A percentile compares a stretch with the other conserved stretches of the same genome.
These are phyloP conservation scores for Ypsolopha scabrella DNA, from an alignment of 2,888 invertebrate species.

Conservation along the genomic window DNA sequence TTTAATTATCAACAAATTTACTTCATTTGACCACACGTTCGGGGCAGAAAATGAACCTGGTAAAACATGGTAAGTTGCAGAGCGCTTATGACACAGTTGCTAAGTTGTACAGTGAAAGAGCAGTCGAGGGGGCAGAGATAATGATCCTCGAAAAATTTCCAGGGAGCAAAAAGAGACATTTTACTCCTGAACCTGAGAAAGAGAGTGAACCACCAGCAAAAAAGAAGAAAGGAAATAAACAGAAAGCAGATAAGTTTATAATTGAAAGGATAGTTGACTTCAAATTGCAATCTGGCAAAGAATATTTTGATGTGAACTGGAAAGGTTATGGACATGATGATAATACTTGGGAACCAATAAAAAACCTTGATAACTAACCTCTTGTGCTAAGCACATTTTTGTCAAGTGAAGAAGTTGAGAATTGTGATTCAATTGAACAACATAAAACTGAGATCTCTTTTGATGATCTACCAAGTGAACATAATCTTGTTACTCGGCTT, in stretches of 20 bases:
- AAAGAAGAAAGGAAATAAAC: conserved; percentile 33
- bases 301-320: conserved; percentile 87
- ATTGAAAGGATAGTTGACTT: conserved; percentile 83
- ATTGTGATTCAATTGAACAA: conserved; percentile 38
- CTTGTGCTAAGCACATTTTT: conserved; percentile 39
- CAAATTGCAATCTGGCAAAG: conserved; percentile 59
- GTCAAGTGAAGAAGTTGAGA: conserved; percentile 31
- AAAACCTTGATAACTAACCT: conserved; percentile 79
- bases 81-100: conserved; percentile 61
- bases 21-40: conserved; percentile 9
- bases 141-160: conserved; percentile 39
- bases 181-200: conserved; percentile 27
- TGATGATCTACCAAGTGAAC: conserved; percentile 43
- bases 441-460: conserved; percentile 54
- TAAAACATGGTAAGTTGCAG: conserved; percentile 71
- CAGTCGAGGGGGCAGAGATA: conserved; percentile 41
- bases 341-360: conserved; percentile 90
- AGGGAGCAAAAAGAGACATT: conserved; percentile 35
- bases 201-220: conserved; percentile 24
- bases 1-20: not conserved
- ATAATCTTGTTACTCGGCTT: conserved; percentile 48
- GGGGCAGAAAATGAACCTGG: conserved; percentile 35
- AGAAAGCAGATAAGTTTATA: conserved; percentile 71
- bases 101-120: conserved; percentile 51
- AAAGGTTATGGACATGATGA: conserved; percentile 76